Conservation (phyloP, 1,140 invertebrate species). For the Aphelinus atriplicis region DNA sequence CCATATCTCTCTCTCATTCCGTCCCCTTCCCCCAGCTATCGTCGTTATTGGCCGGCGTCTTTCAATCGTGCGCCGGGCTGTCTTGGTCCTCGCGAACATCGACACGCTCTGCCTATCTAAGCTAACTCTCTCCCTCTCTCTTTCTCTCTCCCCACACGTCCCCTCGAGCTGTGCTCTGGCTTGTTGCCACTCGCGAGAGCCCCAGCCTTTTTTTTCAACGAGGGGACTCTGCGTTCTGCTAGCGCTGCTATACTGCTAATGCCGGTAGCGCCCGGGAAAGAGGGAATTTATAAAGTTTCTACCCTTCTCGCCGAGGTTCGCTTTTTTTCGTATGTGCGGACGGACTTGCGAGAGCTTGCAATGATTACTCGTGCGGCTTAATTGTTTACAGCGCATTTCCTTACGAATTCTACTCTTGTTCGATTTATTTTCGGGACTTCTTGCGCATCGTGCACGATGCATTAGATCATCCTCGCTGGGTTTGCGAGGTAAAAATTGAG, state of each 20-base stretch:
- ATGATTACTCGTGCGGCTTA: constrained; percentile 31
- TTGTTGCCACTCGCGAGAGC: constrained; percentile 15
- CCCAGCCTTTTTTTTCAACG: constrained; percentile 3
- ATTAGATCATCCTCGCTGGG: too few relatives aligned
- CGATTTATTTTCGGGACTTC: too few relatives aligned
- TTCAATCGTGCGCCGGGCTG: constrained; percentile 14
- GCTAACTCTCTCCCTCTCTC: not conserved
- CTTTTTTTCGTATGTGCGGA: not conserved
- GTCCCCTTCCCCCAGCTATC: not conserved
- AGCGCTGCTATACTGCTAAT: too few relatives aligned
- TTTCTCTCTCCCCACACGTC: not conserved
- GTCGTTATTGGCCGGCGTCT: constrained; percentile 30
- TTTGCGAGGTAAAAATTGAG: too few relatives aligned
- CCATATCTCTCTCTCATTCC: not conserved
- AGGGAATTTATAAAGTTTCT: constrained; percentile 11
- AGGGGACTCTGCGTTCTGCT: not conserved
- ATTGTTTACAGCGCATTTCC: constrained; percentile 16
- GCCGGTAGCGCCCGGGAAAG: not conserved
- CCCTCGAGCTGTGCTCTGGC: constrained; percentile 3
- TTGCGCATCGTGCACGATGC: too few relatives aligned
- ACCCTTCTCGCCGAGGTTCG: not conserved
- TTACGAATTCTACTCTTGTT: not conserved
- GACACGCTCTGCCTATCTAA: constrained; percentile 24
- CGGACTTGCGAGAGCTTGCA: not conserved
- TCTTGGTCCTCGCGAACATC: constrained; percentile 11